Evolutionary conservation across 2,797 vertebrate species (phyloP), one percentile per base, ranked within the genome.

Genomic region (Naso thynnoides): DNA sequence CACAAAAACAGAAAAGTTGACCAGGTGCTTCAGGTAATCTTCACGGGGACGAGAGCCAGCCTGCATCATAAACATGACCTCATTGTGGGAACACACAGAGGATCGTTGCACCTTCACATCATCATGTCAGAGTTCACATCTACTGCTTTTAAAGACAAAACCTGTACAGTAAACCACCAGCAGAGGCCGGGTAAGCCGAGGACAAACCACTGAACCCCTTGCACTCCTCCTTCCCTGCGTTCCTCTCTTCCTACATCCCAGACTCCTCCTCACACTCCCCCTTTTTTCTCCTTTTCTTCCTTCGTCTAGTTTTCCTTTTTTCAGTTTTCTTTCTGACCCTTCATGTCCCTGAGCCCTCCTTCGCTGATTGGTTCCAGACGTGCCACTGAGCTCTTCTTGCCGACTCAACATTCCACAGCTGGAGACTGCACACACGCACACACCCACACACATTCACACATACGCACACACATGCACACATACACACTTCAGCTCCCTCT

Each of bases 331-430:
- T 69, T 78, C 74, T 90, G 88, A 89, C 89, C 88, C 92, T 71
- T 86, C 79, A 47, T 69, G 84, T 90, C 88, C 89, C 83, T 85
- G 81, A 91, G 82, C 82, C 83, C 88, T 86, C 76, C 84, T 87
- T 57, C 75, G 78, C 89, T 93, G 93, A 95, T 95, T 94, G 91
- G 91, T 92, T 94, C 90, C 93, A 94, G 93, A 93, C 91, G 76
- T 92, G 88, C 91, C 89, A 91, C 91, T 93, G 92, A 92, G 91
- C 89, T 91, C 89, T 92, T 92, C 92, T 94, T 91, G 91, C 92
- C 87, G 92, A 94, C 92, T 94, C 92, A 88, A 93, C 94, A 95
- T 94, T 94, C 92, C 92, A 90, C 92, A 93, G 90, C 93, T 92
- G 90, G 91, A 94, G 87, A 88, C 84, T 78, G 54, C 63, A 54